phyloP scores from a whole-genome alignment of 2,888 invertebrate species.

The Thymelicus acteon region DNA sequence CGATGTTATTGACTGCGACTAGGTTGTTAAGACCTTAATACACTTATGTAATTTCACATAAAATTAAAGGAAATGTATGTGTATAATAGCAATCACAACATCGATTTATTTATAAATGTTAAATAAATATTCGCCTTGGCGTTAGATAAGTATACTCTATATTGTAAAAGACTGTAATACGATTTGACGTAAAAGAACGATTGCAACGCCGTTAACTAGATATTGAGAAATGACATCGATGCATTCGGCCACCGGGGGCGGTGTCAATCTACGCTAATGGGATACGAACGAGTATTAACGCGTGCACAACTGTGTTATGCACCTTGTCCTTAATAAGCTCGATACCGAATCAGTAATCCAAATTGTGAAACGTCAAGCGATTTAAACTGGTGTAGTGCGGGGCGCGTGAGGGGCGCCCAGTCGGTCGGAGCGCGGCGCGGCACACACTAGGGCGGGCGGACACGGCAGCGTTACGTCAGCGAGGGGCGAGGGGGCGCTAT shows the following conservation, averaged over 20 bases:
- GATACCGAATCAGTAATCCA: constrained; percentile 66
- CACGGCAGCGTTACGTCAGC: constrained; percentile 83
- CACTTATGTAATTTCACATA: constrained; percentile 11
- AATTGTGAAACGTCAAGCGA: constrained; percentile 77
- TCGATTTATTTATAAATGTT: constrained; percentile 21
- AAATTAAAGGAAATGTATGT: constrained; percentile 4
- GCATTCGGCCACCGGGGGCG: constrained; percentile 72
- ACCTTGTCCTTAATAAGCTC: constrained; percentile 74
- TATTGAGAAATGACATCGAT: constrained; percentile 75
- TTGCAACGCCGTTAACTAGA: constrained; percentile 67
- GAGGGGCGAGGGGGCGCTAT: constrained; percentile 58
- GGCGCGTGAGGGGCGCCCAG: constrained; percentile 67
- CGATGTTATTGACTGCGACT: background rate
- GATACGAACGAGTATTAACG: constrained; percentile 49
- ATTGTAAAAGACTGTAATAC: constrained; percentile 29
- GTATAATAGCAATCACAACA: constrained; percentile 31
- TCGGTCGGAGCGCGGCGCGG: constrained; percentile 79
- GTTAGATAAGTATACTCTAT: constrained; percentile 7
- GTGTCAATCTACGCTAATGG: constrained; percentile 57
- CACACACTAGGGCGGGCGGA: constrained; percentile 82
- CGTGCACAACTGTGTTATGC: constrained; percentile 65
- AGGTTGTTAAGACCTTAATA: background rate
- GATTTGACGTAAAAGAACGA: constrained; percentile 50
- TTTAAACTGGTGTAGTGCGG: constrained; percentile 73
- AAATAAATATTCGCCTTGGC: constrained; percentile 24